Evolutionary conservation across 2,113 vertebrate genomes (phyloP).

Genomic region (Dissostichus mawsoni): DNA sequence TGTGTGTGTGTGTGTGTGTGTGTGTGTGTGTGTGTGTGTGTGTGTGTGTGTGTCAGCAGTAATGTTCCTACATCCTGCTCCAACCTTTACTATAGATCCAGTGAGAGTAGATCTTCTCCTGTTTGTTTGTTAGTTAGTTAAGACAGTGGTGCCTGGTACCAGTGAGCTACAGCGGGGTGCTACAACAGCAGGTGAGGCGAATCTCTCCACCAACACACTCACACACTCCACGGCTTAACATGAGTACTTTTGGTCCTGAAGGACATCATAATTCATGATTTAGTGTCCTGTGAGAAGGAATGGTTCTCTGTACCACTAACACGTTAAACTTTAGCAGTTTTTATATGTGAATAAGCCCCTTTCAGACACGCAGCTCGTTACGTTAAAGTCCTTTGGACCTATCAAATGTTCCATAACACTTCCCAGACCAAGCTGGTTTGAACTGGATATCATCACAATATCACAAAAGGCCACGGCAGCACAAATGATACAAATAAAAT

Average conservation of each 20-base stretch:
- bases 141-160: constrained; percentile 62
- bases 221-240: constrained; percentile 13
- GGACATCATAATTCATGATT: constrained; percentile 43
- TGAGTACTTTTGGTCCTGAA: constrained; percentile 62
- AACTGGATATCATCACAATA: neutral
- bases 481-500: neutral
- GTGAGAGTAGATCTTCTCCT: constrained; percentile 24
- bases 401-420: neutral
- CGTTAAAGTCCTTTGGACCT: neutral
- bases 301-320: constrained; percentile 20
- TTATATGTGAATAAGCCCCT: constrained; percentile 31
- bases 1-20: constrained; percentile 27
- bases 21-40: constrained; percentile 11
- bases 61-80: constrained; percentile 3
- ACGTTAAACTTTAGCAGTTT: neutral
- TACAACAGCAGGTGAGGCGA: constrained; percentile 54
- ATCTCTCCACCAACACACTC: constrained; percentile 16
- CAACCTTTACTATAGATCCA: constrained; percentile 19
- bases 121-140: constrained; percentile 46
- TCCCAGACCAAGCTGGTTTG: neutral
- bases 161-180: constrained; percentile 66
- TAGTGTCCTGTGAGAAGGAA: constrained; percentile 35
- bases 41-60: constrained; percentile 21
- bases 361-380: constrained; percentile 32
- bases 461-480: constrained; percentile 18